Base-by-base conservation (phyloP, 92 coral and sea anemone genomes). In the Metridium senile region DNA sequence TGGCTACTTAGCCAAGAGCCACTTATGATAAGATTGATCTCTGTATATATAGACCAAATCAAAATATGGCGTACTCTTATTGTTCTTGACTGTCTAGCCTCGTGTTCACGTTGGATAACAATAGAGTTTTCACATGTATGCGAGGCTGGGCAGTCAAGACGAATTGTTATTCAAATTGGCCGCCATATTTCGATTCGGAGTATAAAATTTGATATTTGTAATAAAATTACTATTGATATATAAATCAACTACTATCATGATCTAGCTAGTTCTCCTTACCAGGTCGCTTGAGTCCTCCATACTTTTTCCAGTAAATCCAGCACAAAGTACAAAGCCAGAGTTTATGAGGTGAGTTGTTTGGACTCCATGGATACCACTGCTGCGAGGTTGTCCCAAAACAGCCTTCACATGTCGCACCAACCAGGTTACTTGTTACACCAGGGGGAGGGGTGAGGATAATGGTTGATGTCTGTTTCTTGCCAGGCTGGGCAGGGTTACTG, bases 241-340 rank as follows among this genome's bases (percentile, higher is more conserved):
- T 58, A 4, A 58, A 58, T 51, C 57, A n/a, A n/a, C n/a, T n/a
- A n/a, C n/a, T n/a, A n/a, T n/a, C n/a, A n/a, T n/a, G 56, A 47
- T 10, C 56, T 9, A 47, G 56, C 18, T 47, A 20, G 18, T 23
- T 43, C 25, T 39, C 13, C 39, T 49, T 82, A 92, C 99, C 96
- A 82, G 99, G 99, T 85, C 91, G 89, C 78, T 95, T 95, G 56
- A 95, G 81, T 72, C 99, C 99, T 18, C 99, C 99, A 77, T 95
- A 95, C 76, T 95, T 95, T 74, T 95, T 95, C 99, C 99, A 95
- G 87, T 95, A 95, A 39, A 95, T 93, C 99, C 99, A 95, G 71
- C 99, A 95, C 76, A 95, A 75, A 0, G 99, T 92, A 49, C 99
- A 95, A 25, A 95, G 93, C 90, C 94, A 95, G 65, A 92, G 89